Evolutionary conservation across 30 jellyfish, hydroid and myxozoan genomes (phyloP).

Genomic region (Sanderia malayensis): DNA sequence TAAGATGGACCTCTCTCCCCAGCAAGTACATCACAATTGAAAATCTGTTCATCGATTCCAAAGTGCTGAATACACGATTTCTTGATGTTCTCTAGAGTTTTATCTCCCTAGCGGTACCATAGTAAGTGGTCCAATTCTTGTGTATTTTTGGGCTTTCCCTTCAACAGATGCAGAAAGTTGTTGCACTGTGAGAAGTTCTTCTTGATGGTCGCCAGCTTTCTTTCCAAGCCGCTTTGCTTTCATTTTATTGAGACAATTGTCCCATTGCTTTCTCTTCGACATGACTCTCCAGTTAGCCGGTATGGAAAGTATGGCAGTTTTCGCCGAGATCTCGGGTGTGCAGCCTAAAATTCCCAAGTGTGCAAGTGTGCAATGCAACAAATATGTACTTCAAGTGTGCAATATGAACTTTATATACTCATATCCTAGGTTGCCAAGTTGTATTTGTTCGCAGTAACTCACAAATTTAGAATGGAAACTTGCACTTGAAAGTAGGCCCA

Average conservation of each 20-base stretch:
- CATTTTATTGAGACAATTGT: no score
- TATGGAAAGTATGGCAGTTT: no score
- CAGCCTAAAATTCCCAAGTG: no score
- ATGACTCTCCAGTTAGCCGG: background rate
- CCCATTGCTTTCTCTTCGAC: background rate
- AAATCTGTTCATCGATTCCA: background rate
- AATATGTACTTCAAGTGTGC: no score
- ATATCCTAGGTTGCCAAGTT: no score
- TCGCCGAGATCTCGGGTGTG: no score
- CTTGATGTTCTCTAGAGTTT: background rate
- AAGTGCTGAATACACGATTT: background rate
- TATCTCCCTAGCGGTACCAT: background rate
- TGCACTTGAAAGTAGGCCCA: no score
- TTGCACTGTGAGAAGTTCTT: background rate
- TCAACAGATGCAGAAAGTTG: constrained; percentile 1
- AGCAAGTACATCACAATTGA: background rate
- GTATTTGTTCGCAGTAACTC: no score
- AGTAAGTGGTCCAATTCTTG: background rate
- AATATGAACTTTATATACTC: background rate
- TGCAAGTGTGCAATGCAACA: no score
- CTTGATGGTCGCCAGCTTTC: background rate
- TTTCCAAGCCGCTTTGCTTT: no score
- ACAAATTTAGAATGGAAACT: no score
- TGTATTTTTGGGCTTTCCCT: background rate
- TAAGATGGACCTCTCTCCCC: background rate